Percentiles rank a stretch among this genome's conserved stretches.
Conservation (phyloP, 2,888 invertebrate species). For the Phymatocera aterrima region DNA sequence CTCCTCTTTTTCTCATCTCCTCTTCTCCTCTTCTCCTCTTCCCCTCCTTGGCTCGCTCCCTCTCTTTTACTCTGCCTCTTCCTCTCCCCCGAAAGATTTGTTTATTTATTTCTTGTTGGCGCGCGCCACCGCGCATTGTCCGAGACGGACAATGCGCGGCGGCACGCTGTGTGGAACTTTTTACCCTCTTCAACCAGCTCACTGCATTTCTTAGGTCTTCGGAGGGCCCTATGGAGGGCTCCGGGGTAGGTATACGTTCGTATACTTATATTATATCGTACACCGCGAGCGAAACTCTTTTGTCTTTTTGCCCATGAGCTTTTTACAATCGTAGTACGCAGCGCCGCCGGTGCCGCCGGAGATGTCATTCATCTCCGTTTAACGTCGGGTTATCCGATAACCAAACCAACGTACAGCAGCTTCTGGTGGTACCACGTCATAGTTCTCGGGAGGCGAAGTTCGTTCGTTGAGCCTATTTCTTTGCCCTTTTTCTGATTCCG, state of each 20-base stretch:
- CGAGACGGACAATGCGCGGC: slow-evolving; percentile 56
- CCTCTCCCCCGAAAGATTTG: slow-evolving; percentile 41
- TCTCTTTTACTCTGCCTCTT: slow-evolving; percentile 47
- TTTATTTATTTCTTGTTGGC: slow-evolving; percentile 58
- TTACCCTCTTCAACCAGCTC: slow-evolving; percentile 43
- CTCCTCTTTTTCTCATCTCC: background rate
- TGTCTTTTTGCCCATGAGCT: slow-evolving; percentile 20
- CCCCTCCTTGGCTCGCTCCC: slow-evolving; percentile 34
- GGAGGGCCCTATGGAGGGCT: background rate
- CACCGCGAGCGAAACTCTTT: background rate
- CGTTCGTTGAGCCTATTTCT: slow-evolving; percentile 31
- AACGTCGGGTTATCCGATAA: slow-evolving; percentile 51
- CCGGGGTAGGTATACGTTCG: no score
- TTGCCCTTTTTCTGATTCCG: background rate
- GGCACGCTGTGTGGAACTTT: slow-evolving; percentile 49
- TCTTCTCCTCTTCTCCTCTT: slow-evolving; percentile 29
- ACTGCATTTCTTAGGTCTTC: slow-evolving; percentile 4
- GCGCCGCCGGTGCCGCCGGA: slow-evolving; percentile 18
- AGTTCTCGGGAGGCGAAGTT: slow-evolving; percentile 3
- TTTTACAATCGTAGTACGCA: slow-evolving; percentile 24
- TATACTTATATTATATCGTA: slow-evolving; percentile 29
- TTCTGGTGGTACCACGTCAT: no score
- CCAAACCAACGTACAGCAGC: slow-evolving; percentile 33
- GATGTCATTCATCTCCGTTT: slow-evolving; percentile 44
- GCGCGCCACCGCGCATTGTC: slow-evolving; percentile 59